Base-by-base conservation (phyloP, 2,797 vertebrate genomes). In the Gadopsis marmoratus region DNA sequence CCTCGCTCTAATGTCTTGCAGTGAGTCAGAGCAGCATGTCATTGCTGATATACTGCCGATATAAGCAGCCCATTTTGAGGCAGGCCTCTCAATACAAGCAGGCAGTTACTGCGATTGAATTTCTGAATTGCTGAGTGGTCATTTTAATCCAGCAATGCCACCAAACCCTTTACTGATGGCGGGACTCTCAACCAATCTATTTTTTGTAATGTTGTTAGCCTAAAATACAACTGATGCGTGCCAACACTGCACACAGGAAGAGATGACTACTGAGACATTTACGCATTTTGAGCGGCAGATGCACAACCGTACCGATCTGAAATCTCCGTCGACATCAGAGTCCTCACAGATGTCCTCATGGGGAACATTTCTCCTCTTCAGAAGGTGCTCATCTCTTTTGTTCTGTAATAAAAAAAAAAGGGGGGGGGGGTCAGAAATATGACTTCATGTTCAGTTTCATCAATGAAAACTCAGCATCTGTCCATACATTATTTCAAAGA, bases 301-400 rank as follows among this genome's bases (percentile, higher is more conserved):
- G 35, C 19, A 23, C 3, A 61, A 77, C 63, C 95, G 79, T 96
- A 99, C 98, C 94, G 97, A 97, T 97, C 97, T 97, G 76, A 97
- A 98, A 92, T 99, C 98, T 66, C 97, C 97, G 69, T 99, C 98
- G 26, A 96, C 95, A 86, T 99, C 98, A 54, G 97, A 99, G 90
- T 99, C 98, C 89, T 98, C 98, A 85, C 97, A 99, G 90, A 97
- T 95, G 92, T 99, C 98, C 93, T 99, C 98, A 56, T 98, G 95
- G 5, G 98, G 98, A 62, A 99, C 98, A 58, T 99, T 99, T 90
- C 98, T 97, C 90, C 98, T 97, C 93, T 99, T 99, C 91, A 99
- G 94, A 78, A 99, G 97, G 92, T 99, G 98, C 43, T 99, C 98
- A 76, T 99, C 98, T 94, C 98, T 96, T 94, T 99, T 99, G 95